A percentile compares a stretch with the other conserved stretches of the same genome.
Conservation (phyloP, 2,113 vertebrate genomes). For the Lasiurus cinereus region DNA sequence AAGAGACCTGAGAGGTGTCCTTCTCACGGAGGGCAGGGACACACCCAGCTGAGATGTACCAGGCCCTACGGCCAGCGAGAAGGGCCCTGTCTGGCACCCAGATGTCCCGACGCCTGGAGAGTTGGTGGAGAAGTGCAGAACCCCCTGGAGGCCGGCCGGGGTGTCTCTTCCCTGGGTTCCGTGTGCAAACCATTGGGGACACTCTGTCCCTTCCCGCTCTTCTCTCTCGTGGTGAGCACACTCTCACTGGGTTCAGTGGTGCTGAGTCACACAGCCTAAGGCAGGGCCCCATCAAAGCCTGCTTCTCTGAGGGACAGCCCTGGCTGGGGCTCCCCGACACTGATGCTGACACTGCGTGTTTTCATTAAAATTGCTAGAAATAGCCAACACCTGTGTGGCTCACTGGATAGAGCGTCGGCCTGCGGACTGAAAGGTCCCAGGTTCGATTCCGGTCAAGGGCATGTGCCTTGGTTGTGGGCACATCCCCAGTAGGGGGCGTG, state of each 20-base stretch:
- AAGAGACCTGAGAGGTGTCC: background rate
- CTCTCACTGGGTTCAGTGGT: background rate
- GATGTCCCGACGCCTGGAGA: background rate
- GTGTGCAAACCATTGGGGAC: background rate
- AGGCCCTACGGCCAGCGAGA: background rate
- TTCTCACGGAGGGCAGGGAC: background rate
- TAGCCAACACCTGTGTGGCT: no score
- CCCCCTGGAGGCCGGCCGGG: background rate
- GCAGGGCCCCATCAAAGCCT: background rate
- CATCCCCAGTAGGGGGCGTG: no score
- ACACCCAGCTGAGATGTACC: background rate
- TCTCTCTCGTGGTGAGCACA: background rate
- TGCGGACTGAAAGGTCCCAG: no score
- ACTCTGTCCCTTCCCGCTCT: background rate
- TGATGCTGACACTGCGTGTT: background rate
- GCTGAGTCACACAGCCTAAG: background rate
- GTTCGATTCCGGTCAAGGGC: no score
- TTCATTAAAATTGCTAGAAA: constrained; percentile 53
- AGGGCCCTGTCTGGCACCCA: background rate
- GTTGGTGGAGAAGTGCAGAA: background rate
- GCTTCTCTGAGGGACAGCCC: constrained; percentile 27
- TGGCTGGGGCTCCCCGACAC: background rate
- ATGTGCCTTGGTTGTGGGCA: no score
- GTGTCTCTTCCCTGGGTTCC: background rate
- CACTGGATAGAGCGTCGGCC: no score